phyloP scores from a whole-genome alignment of 2,113 vertebrate species.

The Megaceryle torquata region DNA sequence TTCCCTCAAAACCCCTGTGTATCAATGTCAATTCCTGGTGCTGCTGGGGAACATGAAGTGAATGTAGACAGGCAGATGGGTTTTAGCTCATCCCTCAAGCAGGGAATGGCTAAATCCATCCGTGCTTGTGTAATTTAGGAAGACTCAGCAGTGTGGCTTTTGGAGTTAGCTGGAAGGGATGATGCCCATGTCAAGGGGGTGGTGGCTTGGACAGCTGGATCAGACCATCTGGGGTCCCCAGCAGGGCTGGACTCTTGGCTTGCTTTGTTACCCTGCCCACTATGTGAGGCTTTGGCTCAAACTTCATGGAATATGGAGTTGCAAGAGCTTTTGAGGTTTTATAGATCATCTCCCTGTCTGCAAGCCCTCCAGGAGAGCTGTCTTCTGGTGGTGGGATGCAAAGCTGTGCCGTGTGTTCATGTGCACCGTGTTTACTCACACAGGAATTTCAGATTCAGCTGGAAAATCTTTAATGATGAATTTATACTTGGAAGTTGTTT shows the following conservation, averaged over 20 bases:
- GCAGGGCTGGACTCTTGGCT: background rate
- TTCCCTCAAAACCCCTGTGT: accelerated
- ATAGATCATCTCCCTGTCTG: background rate
- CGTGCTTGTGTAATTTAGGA: accelerated
- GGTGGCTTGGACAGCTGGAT: background rate
- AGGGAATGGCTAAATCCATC: background rate
- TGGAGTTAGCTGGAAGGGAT: background rate
- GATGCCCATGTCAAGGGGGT: background rate
- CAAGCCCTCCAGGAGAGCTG: background rate
- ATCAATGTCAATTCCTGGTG: background rate
- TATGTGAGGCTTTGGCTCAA: background rate
- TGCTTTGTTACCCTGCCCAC: background rate
- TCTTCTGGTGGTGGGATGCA: background rate
- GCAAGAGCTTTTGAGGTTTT: background rate
- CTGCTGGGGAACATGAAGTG: background rate
- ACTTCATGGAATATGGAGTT: background rate
- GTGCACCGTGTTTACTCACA: background rate
- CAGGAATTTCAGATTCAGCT: background rate
- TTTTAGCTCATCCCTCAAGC: background rate
- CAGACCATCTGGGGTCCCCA: background rate
- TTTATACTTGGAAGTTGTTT: background rate
- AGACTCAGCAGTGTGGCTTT: background rate
- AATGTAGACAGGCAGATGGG: background rate
- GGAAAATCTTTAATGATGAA: background rate
- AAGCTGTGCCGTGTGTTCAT: background rate